Evolutionary conservation across 2,113 vertebrate genomes (phyloP).

Genomic region (Myrmecophaga tridactyla): DNA sequence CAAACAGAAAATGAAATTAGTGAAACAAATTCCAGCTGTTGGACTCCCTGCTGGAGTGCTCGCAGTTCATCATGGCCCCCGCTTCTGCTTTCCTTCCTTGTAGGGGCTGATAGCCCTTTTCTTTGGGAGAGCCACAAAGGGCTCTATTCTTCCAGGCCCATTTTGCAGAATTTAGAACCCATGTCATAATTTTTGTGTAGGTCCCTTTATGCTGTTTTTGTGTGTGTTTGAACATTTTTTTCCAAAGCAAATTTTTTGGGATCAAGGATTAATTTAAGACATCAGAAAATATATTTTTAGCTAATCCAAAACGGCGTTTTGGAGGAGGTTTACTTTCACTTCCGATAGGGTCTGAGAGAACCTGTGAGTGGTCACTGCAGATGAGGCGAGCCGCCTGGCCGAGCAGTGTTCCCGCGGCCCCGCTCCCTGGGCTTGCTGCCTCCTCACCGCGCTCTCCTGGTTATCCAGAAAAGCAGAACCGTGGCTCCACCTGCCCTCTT

Average conservation of each 20-base stretch:
- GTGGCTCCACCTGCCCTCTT: not conserved
- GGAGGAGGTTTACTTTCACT: not conserved
- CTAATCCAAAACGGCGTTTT: not conserved
- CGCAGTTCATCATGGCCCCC: rapidly evolving
- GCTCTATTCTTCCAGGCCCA: not conserved
- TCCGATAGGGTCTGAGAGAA: not conserved
- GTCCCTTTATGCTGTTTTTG: not conserved
- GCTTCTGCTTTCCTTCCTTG: not conserved
- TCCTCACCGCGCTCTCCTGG: not conserved
- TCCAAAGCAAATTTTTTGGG: not conserved
- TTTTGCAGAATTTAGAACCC: not conserved
- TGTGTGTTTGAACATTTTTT: not conserved
- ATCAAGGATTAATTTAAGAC: not conserved
- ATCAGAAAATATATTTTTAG: not conserved
- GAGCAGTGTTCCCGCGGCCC: not conserved
- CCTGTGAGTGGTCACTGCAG: not conserved
- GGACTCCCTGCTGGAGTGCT: not conserved
- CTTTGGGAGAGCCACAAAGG: not conserved
- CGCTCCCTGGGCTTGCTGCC: not conserved
- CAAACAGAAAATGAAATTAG: not conserved
- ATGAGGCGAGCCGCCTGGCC: not conserved
- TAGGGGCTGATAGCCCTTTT: not conserved
- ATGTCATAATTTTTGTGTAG: not conserved
- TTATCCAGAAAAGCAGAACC: conserved; percentile 23
- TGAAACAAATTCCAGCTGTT: not conserved